These are phyloP conservation scores for Rhizomys pruinosus DNA, from an alignment of 2,113 vertebrate species.

Conservation along the genomic window DNA sequence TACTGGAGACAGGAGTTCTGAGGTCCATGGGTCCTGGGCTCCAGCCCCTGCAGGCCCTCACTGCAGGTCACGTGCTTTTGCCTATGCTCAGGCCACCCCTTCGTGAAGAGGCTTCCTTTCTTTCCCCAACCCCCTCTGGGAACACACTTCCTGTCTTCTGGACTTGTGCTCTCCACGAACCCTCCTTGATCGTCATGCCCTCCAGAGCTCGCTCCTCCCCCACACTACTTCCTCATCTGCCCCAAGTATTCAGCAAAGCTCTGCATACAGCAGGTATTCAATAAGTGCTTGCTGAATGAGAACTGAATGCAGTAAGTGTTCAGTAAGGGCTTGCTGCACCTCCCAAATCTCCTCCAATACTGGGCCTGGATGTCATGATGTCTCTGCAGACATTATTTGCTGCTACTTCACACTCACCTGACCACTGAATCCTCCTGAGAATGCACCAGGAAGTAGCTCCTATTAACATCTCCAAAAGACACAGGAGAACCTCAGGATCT, in stretches of 20 bases:
- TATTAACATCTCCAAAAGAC: conserved; percentile 23
- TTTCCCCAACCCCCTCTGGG: neutral
- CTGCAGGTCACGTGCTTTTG: neutral
- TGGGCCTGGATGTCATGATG: neutral
- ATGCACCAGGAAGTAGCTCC: neutral
- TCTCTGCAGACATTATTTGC: neutral
- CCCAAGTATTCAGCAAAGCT: neutral
- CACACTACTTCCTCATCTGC: neutral
- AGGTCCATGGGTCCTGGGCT: neutral
- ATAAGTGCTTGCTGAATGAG: neutral
- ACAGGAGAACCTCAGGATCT: neutral
- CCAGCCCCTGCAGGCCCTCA: neutral
- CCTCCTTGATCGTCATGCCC: neutral
- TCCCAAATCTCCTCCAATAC: neutral
- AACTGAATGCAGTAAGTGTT: neutral
- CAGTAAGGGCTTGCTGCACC: neutral
- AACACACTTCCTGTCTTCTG: neutral
- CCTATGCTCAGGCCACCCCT: neutral
- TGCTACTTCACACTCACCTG: neutral
- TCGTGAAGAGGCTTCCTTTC: neutral
- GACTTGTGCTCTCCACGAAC: neutral
- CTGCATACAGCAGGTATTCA: conserved; percentile 16
- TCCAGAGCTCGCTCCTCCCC: neutral
- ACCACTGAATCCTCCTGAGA: neutral
- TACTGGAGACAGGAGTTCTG: too few species aligned